Evolutionary conservation across 2,797 vertebrate genomes (phyloP), one percentile per base, ranked within the genome.

Genomic region (Gila robusta): DNA sequence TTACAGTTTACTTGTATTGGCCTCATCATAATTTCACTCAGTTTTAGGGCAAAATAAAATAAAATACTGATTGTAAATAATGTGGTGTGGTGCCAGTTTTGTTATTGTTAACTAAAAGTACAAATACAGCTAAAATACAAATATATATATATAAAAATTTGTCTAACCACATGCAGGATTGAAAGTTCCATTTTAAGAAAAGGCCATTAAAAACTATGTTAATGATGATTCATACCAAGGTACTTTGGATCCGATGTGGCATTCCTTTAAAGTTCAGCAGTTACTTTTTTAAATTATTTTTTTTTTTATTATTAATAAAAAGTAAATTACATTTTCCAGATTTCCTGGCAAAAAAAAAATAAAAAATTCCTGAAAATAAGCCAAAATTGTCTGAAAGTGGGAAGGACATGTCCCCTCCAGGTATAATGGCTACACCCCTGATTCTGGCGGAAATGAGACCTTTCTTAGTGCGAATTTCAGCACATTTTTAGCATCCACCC

Each of bases 371-470:
- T 35, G 26, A 47, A 39, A 49, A 62, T 67, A 28, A 80, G n/a
- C 26, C 17, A 62, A 67, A 54, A 37, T 49, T 39, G 32, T n/a
- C 12, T 5, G 28, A 67, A 64, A 64, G 72, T 77, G 62, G 37
- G 56, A 64, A 66, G 62, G 28, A 76, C 16, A 28, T 26, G 44
- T 67, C 17, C 10, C 62, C 44, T 35, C 9, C 44, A 84, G 74
- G 49, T 56, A 28, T 37, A 52, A 52, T 69, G 21, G 49, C 28
- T 69, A 70, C 62, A 35, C 44, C 28, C 26, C 41, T 35, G 64
- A 49, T n/a, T 54, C 23, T 71, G 44, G 9, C 5, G n/a, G n/a
- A 84, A 79, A 85, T 59, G 47, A 85, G 47, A 79, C 37, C 56
- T 67, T 59, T 59, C 52, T 44, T 56, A 1, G n/a, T 52, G 52